Base-by-base conservation (phyloP, 2,888 invertebrate genomes). In the Encarsia formosa region DNA sequence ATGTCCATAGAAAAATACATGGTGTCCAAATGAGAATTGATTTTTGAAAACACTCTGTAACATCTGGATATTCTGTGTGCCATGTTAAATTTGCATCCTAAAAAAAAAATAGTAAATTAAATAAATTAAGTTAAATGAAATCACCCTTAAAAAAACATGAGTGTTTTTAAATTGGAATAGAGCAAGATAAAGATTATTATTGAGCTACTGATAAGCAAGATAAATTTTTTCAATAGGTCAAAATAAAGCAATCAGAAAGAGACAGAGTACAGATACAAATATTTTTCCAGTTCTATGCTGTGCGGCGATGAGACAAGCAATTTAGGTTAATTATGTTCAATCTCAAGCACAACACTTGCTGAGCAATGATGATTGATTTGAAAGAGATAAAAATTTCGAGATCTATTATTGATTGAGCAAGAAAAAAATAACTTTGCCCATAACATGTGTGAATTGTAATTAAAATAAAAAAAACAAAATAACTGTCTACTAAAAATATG, bases 41-140 rank as follows among this genome's bases (percentile, higher is more conserved):
- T 72, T 88, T 87, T 76, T 95, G 88, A 75, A 97, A 95, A 75
- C 97, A 98, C 69, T 81, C 81, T 57, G 96, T 91, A 61, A 97
- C 80, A 69, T 91, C 87, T 31, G 94, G 97, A 73, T 85, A 80
- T 6, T 82, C 78, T 16, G 94, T 87, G 67, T 87, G 71, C 93
- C 93, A 93, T 50, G 91, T 84, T 63, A 84, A 68, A 60, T 82
- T 80, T 59, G 75, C 69, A 76, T 93, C 85, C 96, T 96, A 78
- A 59, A 81, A 80, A 62, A 61, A 63, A 63, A 59, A 63, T 57
- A 55, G n/a, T 19, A 34, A 24, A n/a, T n/a, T n/a, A n/a, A n/a
- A n/a, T n/a, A n/a, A n/a, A n/a, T n/a, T n/a, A n/a, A n/a, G n/a
- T n/a, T n/a, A n/a, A n/a, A n/a, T n/a, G n/a, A n/a, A n/a, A n/a